Evolutionary conservation across 1,140 invertebrate species (phyloP), one percentile per base, ranked within the genome.

Genomic region (Calliphora vicina): DNA sequence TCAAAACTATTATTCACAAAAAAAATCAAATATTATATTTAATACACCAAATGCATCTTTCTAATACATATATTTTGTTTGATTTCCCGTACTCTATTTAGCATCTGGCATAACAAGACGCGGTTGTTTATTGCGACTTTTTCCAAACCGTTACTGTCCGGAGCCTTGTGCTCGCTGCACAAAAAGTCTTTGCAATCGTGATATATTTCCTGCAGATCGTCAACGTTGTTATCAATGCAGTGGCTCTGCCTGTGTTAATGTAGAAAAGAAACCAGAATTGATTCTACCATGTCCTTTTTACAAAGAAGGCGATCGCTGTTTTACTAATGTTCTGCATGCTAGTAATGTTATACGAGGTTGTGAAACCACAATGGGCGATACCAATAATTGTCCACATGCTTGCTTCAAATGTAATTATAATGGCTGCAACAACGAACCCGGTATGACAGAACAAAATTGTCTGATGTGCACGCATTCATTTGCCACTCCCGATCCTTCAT

Each of bases 321-420:
- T 86, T 67, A 89, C 88, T 12, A 88, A 89, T 42, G 82, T 89
- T 1, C 0, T 88, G 4, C 84, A 87, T 89, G 35, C 5, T 10
- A 35, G 35, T 10, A 35, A 35, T 35, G 35, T 35, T 35, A 35
- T 35, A 35, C 35, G 35, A 2, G 35, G 35, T 35, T 35, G 88
- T 67, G 88, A 88, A 87, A 83, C 78, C 86, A 23, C 85, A 6
- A 15, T 57, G 13, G 43, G 5, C 0, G 42, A 78, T 26, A 5
- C 87, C 0, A 35, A 1, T 0, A 84, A 72, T 12, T 89, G 88
- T 78, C 86, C 88, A 10, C 86, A 89, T 20, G 85, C 88, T 1
- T 89, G 88, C 83, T 84, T 88, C 25, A 89, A 89, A 83, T 89
- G 88, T 86, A 88, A 89, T 83, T 87, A 86, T 74, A 87, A 88